Conservation (phyloP, 2,113 vertebrate species). For the Pungitius pungitius region DNA sequence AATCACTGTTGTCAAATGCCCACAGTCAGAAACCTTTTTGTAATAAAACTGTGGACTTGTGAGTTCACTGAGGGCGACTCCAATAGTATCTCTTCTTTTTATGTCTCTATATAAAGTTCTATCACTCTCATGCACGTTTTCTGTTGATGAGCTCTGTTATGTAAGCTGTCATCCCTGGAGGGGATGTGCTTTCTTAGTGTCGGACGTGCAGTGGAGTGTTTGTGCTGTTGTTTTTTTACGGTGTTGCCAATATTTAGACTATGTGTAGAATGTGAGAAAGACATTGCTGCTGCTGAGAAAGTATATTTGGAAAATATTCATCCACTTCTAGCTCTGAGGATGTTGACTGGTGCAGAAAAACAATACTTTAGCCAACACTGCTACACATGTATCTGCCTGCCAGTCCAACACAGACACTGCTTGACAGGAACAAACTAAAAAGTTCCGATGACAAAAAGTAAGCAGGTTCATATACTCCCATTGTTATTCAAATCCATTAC, state of each 20-base stretch:
- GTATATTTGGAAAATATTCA: constrained; percentile 1
- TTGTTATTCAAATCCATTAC: background rate
- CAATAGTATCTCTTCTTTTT: background rate
- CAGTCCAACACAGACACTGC: background rate
- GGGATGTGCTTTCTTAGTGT: background rate
- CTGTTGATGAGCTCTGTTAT: background rate
- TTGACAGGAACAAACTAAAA: constrained; percentile 3
- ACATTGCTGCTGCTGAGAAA: background rate
- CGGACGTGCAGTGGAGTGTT: background rate
- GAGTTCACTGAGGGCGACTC: background rate
- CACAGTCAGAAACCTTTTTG: background rate
- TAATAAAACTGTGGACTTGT: constrained; percentile 5
- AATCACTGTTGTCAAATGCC: constrained; percentile 16
- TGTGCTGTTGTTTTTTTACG: background rate
- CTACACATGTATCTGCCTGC: background rate
- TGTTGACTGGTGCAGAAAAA: constrained; percentile 14
- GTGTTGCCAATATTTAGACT: background rate
- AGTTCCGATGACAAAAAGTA: background rate
- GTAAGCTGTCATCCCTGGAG: background rate
- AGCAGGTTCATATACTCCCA: background rate
- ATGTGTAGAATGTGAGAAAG: background rate
- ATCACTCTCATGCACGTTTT: background rate
- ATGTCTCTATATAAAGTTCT: background rate
- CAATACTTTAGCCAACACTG: background rate
- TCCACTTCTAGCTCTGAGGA: background rate